phyloP scores from a whole-genome alignment of 2,888 invertebrate genomes.

The Amiota mariae region DNA sequence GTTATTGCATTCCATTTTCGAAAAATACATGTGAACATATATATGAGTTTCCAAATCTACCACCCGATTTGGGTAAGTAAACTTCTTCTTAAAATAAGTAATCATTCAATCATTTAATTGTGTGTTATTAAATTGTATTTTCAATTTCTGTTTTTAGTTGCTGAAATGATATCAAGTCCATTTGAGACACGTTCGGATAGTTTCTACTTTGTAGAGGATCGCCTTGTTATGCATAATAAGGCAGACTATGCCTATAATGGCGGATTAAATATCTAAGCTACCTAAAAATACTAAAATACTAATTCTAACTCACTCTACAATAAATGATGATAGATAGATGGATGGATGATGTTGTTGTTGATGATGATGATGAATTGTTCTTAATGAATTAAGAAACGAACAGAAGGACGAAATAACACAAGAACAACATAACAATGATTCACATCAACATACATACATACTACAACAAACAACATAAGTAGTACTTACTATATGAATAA shows the following conservation, averaged over 20 bases:
- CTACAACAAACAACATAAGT: constrained; percentile 25
- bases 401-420: too few relatives aligned
- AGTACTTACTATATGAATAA: constrained; percentile 38
- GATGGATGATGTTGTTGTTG: too few relatives aligned
- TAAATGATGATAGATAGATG: too few relatives aligned
- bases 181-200: constrained; percentile 99
- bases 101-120: too few relatives aligned
- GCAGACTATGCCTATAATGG: constrained; percentile 98
- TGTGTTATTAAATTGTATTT: too few relatives aligned
- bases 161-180: constrained; percentile 96
- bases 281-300: too few relatives aligned
- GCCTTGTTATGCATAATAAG: constrained; percentile 99
- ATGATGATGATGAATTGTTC: too few relatives aligned
- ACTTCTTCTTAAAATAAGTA: not conserved
- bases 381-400: too few relatives aligned
- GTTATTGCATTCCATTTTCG: constrained; percentile 98
- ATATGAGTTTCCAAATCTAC: constrained; percentile 95
- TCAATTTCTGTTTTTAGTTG: constrained; percentile 78
- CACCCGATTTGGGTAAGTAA: constrained; percentile 86
- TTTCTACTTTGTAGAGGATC: constrained; percentile 98
- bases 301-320: too few relatives aligned
- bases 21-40: constrained; percentile 99
- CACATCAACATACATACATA: too few relatives aligned
- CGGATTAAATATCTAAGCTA: constrained; percentile 73
- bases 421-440: too few relatives aligned